Percentiles rank a stretch among this genome's conserved stretches.
These are phyloP conservation scores for Hypotaenidia philippensis DNA, from an alignment of 2,797 vertebrate species.

Conservation along the genomic window DNA sequence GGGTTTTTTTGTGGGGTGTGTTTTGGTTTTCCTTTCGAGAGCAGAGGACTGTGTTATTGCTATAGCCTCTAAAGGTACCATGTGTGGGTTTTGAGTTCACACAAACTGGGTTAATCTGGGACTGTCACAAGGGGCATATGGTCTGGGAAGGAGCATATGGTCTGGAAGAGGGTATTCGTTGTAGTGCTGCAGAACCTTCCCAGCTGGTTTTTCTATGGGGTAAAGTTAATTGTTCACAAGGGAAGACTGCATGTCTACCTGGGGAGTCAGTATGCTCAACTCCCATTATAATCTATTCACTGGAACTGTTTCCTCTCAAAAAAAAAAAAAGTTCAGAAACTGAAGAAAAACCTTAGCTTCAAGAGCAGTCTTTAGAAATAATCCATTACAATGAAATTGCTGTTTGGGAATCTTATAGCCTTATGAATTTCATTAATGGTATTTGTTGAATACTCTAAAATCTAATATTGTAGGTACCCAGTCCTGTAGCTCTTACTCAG, in stretches of 20 bases:
- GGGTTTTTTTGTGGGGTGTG: not conserved
- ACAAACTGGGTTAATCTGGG: constrained; percentile 60
- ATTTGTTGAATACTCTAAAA: not conserved
- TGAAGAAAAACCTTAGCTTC: not conserved
- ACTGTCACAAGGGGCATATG: constrained; percentile 32
- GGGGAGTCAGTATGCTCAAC: not conserved
- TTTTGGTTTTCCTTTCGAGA: not conserved
- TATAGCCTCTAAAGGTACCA: not conserved
- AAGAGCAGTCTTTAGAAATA: not conserved
- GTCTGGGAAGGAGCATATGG: constrained; percentile 26
- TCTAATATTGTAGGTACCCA: not conserved
- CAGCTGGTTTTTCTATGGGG: not conserved
- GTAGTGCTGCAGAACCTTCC: not conserved
- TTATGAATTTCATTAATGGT: not conserved
- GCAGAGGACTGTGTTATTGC: not conserved
- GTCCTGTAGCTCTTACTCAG: not conserved
- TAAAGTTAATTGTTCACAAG: not conserved
- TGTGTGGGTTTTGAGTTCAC: not conserved
- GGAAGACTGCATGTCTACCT: not conserved
- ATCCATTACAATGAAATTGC: not conserved
- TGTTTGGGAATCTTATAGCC: not conserved
- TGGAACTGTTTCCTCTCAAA: not conserved
- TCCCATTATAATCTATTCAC: not conserved
- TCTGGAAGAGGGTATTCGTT: not conserved
- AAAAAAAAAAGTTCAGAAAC: not conserved